Evolutionary conservation across 1,140 invertebrate genomes (phyloP), one percentile per base, ranked within the genome.

Genomic region (Dendroctonus valens): DNA sequence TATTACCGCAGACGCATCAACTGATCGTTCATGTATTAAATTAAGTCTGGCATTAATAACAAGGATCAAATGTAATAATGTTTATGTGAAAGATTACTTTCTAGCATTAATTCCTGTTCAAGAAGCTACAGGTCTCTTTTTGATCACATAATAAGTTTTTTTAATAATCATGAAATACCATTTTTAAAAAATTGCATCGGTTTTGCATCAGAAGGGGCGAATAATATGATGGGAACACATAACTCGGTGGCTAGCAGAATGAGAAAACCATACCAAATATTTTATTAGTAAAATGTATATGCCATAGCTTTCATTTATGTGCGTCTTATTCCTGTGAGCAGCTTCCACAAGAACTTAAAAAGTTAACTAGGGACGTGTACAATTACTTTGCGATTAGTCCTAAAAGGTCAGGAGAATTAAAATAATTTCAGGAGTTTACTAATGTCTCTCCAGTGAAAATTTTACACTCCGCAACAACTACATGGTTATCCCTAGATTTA

Each of bases 1-100:
- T 39, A 62, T 79, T 60, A 75, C 78, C n/a, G n/a, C n/a, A 59
- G 77, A 80, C 59, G 78, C 79, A 69, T 75, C 73, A 7, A 79
- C 77, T 9, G 78, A 80, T 69, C 54, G 69, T 39, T 65, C 59
- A 41, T 69, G 59, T n/a, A 65, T 42, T 9, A 80, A 79, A 72
- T n/a, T n/a, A n/a, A 67, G 74, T 68, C 72, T 79, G 46, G 73
- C 66, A 15, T 42, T 78, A 37, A 54, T 38, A 52, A 62, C 39
- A 52, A 64, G 15, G 55, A 42, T 40, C 49, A 57, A 57, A 11
- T 46, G 38, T 42, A 42, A 40, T 14, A 37, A 39, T 40, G 6
- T 9, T 38, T 38, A 9, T 6, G 44, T 58, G 41, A 9, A 42
- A 41, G 55, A 58, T 42, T 12, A 41, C 9, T 58, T 58, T 44